A percentile compares a stretch with the other conserved stretches of the same genome.
These are phyloP conservation scores for Bubalus kerabau DNA, from an alignment of 2,113 vertebrate genomes.

Conservation along the genomic window DNA sequence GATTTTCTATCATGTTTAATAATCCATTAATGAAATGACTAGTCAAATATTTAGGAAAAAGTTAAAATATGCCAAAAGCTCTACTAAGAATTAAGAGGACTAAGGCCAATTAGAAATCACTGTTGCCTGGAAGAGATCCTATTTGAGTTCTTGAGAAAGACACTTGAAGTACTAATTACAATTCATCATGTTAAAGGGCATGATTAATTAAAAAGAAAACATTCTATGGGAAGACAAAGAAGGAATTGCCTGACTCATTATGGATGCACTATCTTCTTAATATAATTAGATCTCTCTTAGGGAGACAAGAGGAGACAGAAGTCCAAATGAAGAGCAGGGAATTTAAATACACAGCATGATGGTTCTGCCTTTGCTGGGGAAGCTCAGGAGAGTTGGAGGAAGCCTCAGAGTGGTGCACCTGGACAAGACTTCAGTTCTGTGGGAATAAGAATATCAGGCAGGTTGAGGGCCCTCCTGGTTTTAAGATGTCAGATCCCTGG, in stretches of 20 bases:
- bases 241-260: background rate
- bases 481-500: background rate
- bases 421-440: background rate
- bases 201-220: background rate
- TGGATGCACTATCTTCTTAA: background rate
- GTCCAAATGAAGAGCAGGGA: background rate
- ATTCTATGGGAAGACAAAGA: background rate
- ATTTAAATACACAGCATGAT: background rate
- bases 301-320: background rate
- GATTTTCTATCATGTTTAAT: background rate
- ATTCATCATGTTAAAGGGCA: background rate
- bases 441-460: background rate
- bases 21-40: background rate
- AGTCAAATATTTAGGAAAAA: background rate
- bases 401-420: background rate
- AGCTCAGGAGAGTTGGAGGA: background rate
- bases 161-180: conserved; percentile 1
- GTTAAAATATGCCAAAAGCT: background rate
- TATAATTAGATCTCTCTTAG: background rate
- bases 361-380: background rate
- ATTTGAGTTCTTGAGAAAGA: background rate
- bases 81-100: background rate
- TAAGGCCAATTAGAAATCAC: background rate
- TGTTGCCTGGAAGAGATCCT: background rate
- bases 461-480: background rate